These are phyloP conservation scores for Silurus asotus DNA, from an alignment of 2,113 vertebrate species.

Conservation along the genomic window DNA sequence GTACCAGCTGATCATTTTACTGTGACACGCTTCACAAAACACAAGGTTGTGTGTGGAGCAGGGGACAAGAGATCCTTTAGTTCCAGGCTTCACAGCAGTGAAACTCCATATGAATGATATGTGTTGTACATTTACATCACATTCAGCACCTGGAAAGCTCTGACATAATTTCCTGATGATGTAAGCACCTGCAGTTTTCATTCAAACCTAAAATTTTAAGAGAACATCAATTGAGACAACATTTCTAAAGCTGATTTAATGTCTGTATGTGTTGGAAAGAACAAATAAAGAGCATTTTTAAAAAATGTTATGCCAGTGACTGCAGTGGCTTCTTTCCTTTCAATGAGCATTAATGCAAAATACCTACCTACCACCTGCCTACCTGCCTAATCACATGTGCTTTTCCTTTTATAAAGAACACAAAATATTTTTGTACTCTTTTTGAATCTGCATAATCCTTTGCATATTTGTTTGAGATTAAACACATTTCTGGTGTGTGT, in stretches of 20 bases:
- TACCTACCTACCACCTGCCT: background rate
- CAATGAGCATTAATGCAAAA: conserved; percentile 29
- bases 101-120: background rate
- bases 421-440: background rate
- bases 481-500: background rate
- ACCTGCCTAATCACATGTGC: too few species aligned
- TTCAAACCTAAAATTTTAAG: background rate
- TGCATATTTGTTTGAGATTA: background rate
- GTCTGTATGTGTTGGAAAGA: conserved; percentile 33
- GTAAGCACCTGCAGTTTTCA: conserved; percentile 24
- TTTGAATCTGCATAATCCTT: background rate
- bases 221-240: conserved; percentile 31
- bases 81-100: background rate
- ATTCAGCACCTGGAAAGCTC: conserved; percentile 12
- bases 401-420: background rate
- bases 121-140: background rate
- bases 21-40: background rate
- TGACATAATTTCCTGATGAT: conserved; percentile 42
- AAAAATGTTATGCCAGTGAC: conserved; percentile 32
- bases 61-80: background rate
- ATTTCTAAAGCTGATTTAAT: conserved; percentile 20
- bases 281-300: conserved; percentile 43
- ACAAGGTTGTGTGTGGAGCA: background rate
- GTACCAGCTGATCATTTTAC: background rate
- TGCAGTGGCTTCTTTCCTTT: conserved; percentile 27